These are phyloP conservation scores for Ichneumoninae sp. DNA, from an alignment of 2,888 invertebrate genomes.

Conservation along the genomic window DNA sequence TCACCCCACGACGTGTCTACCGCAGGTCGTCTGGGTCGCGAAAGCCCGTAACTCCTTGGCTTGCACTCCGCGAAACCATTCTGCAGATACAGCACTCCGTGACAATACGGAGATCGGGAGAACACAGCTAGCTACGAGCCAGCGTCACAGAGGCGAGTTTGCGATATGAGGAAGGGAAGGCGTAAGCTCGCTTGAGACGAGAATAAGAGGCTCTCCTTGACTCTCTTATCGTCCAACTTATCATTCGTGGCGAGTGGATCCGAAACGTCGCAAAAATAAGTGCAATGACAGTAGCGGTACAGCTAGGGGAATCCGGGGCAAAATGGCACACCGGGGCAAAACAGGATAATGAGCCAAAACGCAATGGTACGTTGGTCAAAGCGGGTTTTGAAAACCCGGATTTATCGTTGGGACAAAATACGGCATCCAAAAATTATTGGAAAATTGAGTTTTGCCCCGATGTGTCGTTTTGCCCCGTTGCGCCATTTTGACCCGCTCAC, in stretches of 20 bases:
- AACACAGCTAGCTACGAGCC: constrained; percentile 55
- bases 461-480: too few relatives aligned
- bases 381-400: too few relatives aligned
- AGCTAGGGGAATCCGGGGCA: too few relatives aligned
- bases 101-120: constrained; percentile 67
- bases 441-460: too few relatives aligned
- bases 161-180: constrained; percentile 23
- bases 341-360: too few relatives aligned
- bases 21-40: constrained; percentile 73
- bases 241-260: neutral
- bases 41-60: constrained; percentile 75
- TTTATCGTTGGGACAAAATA: too few relatives aligned
- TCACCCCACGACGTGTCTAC: constrained; percentile 74
- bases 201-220: constrained; percentile 19
- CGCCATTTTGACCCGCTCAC: too few relatives aligned
- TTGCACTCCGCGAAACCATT: constrained; percentile 64
- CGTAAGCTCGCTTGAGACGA: neutral
- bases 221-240: neutral
- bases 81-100: constrained; percentile 71
- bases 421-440: too few relatives aligned
- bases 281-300: neutral
- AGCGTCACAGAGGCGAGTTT: constrained; percentile 17
- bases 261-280: neutral
- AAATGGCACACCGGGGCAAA: too few relatives aligned
- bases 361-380: too few relatives aligned